Conservation (phyloP, 2,113 vertebrate species). For the Psephotus haematonotus region DNA sequence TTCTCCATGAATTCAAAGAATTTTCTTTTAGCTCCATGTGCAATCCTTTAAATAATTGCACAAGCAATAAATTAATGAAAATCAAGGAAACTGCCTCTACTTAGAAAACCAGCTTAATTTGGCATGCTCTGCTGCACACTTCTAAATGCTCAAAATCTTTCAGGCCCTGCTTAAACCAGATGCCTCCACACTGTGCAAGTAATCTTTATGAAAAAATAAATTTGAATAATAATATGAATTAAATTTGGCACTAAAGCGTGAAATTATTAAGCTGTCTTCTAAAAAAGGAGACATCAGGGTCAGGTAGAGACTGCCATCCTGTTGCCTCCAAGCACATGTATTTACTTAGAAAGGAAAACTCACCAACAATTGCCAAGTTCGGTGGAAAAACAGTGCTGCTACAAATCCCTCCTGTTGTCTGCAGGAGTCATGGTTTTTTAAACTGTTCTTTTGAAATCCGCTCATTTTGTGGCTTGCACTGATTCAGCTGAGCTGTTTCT, state of each 20-base stretch:
- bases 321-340: not conserved
- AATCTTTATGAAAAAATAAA: slow-evolving; percentile 23
- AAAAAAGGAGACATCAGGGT: not conserved
- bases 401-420: not conserved
- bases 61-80: slow-evolving; percentile 61
- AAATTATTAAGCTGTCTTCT: slow-evolving; percentile 35
- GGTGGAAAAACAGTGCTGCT: not conserved
- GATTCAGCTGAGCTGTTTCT: not conserved
- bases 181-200: slow-evolving; percentile 35
- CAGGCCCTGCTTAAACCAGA: slow-evolving; percentile 26
- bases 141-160: slow-evolving; percentile 35
- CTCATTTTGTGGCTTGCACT: not conserved
- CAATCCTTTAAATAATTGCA: slow-evolving; percentile 62
- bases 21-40: slow-evolving; percentile 2
- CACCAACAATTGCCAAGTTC: not conserved
- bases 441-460: not conserved
- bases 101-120: slow-evolving; percentile 62
- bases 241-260: slow-evolving; percentile 34
- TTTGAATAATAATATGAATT: not conserved
- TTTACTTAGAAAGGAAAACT: not conserved
- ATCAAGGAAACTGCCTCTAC: slow-evolving; percentile 34
- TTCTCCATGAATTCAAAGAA: not conserved
- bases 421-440: not conserved
- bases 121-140: slow-evolving; percentile 37
- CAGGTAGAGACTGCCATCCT: not conserved